Evolutionary conservation across 2,113 vertebrate species (phyloP).

Genomic region (Lanius collurio): DNA sequence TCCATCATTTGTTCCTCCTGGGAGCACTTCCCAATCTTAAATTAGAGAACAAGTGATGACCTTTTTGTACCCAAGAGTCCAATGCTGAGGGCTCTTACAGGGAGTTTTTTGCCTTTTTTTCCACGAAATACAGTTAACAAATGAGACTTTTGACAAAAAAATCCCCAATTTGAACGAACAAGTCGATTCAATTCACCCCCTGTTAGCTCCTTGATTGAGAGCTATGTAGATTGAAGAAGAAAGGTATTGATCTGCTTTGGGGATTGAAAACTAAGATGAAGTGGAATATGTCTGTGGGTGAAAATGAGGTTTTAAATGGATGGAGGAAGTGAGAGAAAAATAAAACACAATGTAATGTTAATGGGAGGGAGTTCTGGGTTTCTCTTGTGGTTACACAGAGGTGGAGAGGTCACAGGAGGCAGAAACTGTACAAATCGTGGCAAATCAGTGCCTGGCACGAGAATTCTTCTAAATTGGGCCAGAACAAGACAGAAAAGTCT

Average conservation of each 20-base stretch:
- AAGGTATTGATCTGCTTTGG: slow-evolving; percentile 32
- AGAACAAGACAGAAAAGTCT: neutral
- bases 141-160: neutral
- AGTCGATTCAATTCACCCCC: slow-evolving; percentile 48
- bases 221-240: slow-evolving; percentile 28
- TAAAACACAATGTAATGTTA: neutral
- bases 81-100: neutral
- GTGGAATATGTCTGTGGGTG: slow-evolving; percentile 1
- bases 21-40: slow-evolving; percentile 1
- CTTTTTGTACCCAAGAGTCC: neutral
- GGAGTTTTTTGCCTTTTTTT: neutral
- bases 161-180: neutral
- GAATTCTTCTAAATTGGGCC: neutral
- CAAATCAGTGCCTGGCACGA: neutral
- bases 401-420: neutral
- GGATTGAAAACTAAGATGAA: slow-evolving; percentile 47
- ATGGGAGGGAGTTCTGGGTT: neutral
- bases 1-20: neutral
- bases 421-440: accelerated
- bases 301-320: slow-evolving; percentile 35
- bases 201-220: slow-evolving; percentile 60
- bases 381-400: neutral
- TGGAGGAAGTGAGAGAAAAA: neutral
- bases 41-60: slow-evolving; percentile 4
- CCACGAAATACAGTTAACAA: neutral